A percentile compares a stretch with the other conserved stretches of the same genome.
Conservation (phyloP, 2,888 invertebrate genomes). For the Zootermopsis nevadensis region DNA sequence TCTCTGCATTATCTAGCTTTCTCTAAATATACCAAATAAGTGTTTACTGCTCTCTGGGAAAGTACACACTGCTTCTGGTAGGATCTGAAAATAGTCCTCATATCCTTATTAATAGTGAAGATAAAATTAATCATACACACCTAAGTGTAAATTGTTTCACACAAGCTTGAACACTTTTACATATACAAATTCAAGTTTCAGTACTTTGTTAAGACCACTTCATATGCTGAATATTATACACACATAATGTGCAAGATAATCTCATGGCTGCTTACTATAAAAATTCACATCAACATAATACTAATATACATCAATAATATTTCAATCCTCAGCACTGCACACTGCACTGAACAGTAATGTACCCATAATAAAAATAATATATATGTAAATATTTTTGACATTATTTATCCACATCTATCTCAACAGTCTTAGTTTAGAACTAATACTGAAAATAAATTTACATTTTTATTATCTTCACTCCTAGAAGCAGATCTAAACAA, state of each 20-base stretch:
- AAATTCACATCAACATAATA: not conserved
- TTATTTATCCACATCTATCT: conserved; percentile 6
- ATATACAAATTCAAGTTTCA: conserved; percentile 1
- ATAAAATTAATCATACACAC: too few relatives aligned
- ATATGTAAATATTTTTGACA: conserved; percentile 33
- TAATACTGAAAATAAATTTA: conserved; percentile 31
- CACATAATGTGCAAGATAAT: not conserved
- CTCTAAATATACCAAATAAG: too few relatives aligned
- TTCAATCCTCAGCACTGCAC: conserved; percentile 12
- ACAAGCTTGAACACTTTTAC: conserved; percentile 11
- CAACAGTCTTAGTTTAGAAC: conserved; percentile 16
- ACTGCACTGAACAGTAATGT: conserved; percentile 26
- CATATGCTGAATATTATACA: not conserved
- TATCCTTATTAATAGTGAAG: too few relatives aligned
- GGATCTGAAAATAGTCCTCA: too few relatives aligned
- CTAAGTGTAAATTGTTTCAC: not conserved
- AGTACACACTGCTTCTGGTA: too few relatives aligned
- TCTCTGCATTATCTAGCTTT: too few relatives aligned
- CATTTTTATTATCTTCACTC: not conserved
- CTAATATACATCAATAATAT: conserved; percentile 2
- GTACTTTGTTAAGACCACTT: not conserved
- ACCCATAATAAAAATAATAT: conserved; percentile 42
- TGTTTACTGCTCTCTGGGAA: too few relatives aligned
- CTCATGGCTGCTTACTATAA: not conserved
- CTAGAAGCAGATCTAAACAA: not conserved